Percentiles rank a stretch among this genome's conserved stretches.
These are phyloP conservation scores for Darevskia nairensis DNA, from an alignment of 2,797 vertebrate species.

Conservation along the genomic window DNA sequence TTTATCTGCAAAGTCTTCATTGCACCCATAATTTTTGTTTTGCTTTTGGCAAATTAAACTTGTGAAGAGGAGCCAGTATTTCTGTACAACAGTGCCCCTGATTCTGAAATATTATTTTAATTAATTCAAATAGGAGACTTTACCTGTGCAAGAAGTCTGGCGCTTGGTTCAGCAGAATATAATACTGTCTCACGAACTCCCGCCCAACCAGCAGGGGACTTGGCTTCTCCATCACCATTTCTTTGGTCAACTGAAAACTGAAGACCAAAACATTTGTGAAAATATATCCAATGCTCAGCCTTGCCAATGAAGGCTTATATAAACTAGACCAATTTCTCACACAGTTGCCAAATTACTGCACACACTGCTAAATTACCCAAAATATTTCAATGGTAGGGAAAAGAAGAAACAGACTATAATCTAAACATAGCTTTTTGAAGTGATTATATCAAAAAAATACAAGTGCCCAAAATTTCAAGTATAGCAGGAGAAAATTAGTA, in stretches of 20 bases:
- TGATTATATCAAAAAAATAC: neutral
- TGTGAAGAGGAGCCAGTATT: neutral
- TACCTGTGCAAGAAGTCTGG: conserved; percentile 98
- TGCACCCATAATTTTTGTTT: neutral
- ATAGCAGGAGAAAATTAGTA: conserved; percentile 18
- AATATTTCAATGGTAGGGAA: neutral
- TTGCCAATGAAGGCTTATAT: neutral
- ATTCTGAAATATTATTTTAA: neutral
- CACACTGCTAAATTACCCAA: fast-evolving
- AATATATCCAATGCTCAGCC: neutral
- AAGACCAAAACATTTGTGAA: conserved; percentile 34
- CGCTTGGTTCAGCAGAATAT: conserved; percentile 97
- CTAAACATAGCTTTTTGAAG: neutral
- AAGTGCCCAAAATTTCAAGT: neutral
- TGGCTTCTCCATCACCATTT: conserved; percentile 99
- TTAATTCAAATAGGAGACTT: neutral
- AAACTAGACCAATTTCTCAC: neutral
- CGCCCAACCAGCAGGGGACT: conserved; percentile 99
- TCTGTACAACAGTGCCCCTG: neutral
- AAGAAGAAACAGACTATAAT: neutral
- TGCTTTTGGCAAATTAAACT: neutral
- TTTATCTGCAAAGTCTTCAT: neutral
- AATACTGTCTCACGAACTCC: conserved; percentile 99
- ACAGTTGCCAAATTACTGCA: neutral
- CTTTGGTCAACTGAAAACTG: conserved; percentile 97